Evolutionary conservation across 2,888 invertebrate species (phyloP).

Genomic region (Thereva unica): DNA sequence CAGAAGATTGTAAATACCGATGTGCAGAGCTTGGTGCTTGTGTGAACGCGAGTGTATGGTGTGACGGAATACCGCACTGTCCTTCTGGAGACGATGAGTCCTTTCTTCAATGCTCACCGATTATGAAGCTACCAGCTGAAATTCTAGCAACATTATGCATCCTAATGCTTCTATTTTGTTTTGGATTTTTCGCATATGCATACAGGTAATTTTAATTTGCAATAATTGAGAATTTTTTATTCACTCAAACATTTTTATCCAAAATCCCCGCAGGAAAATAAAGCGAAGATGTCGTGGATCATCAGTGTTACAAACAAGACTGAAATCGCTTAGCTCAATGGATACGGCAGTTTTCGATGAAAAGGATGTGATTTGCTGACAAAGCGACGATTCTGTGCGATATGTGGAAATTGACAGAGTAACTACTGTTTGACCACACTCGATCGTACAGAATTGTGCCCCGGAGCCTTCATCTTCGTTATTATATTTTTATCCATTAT

Average conservation of each 20-base stretch:
- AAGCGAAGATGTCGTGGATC: conserved; percentile 71
- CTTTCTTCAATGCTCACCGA: conserved; percentile 76
- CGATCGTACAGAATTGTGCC: conserved; percentile 57
- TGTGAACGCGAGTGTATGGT: conserved; percentile 78
- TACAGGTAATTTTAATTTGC: conserved; percentile 58
- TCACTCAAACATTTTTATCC: conserved; percentile 54
- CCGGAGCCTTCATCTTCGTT: conserved; percentile 46
- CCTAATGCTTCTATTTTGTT: conserved; percentile 57
- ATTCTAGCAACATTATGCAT: conserved; percentile 67
- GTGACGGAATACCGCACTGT: conserved; percentile 77
- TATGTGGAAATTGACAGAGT: conserved; percentile 89
- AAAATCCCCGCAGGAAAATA: conserved; percentile 53
- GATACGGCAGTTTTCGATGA: conserved; percentile 84
- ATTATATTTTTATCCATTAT: conserved; percentile 34
- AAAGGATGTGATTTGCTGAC: conserved; percentile 93
- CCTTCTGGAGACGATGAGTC: conserved; percentile 82
- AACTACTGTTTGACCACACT: conserved; percentile 78
- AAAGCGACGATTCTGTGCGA: conserved; percentile 92
- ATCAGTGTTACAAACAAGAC: conserved; percentile 77
- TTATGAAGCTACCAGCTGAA: conserved; percentile 76
- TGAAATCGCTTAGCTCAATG: conserved; percentile 73
- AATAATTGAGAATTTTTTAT: conserved; percentile 34
- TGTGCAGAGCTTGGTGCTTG: conserved; percentile 82
- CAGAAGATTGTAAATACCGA: conserved; percentile 74
- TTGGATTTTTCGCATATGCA: conserved; percentile 59